Evolutionary conservation across 2,888 invertebrate species (phyloP), one percentile per base, ranked within the genome.

Genomic region (Drosophila flavopinicola): DNA sequence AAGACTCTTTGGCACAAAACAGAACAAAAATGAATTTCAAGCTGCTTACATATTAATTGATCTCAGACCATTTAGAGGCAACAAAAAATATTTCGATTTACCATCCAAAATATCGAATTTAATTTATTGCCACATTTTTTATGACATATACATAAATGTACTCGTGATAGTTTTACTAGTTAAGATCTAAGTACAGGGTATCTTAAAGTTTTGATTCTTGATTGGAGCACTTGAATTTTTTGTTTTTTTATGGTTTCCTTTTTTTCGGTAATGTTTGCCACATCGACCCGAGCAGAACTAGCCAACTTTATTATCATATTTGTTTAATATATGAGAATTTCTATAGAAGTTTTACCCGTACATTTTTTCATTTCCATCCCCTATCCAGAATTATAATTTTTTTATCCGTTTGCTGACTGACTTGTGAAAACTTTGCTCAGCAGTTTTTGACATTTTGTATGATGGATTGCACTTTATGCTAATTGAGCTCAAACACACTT

Each of bases 361-460:
- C 42, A 29, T 13, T 54, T 54, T 51, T 27, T 41, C 44, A 39
- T 52, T 73, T 63, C 23, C 76, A 65, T 64, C 77, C 77, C 70
- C 64, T 63, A 56, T 58, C 58, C 47, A 47, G 13, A 41, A 52
- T 38, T 63, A 45, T 20, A 58, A 65, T 61, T 48, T 53, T 79
- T 77, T 79, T 82, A 68, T 73, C 74, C 66, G 66, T 64, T 75
- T 60, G 65, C 72, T 68, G 73, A 65, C 75, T 78, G 87, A 84
- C 85, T 82, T 77, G 72, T 73, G 71, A 58, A 72, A 73, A 74
- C 71, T 87, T 85, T 68, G 85, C 88, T 88, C 89, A 90, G 88
- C 89, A 88, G 89, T 89, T 89, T 89, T 88, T 90, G 90, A 89
- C 89, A 89, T 86, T 89, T 89, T 87, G 35, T 77, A 89, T 89